A percentile compares a stretch with the other conserved stretches of the same genome.
Evolutionary conservation across 2,113 vertebrate genomes (phyloP).

Genomic region (Nothocercus julius): DNA sequence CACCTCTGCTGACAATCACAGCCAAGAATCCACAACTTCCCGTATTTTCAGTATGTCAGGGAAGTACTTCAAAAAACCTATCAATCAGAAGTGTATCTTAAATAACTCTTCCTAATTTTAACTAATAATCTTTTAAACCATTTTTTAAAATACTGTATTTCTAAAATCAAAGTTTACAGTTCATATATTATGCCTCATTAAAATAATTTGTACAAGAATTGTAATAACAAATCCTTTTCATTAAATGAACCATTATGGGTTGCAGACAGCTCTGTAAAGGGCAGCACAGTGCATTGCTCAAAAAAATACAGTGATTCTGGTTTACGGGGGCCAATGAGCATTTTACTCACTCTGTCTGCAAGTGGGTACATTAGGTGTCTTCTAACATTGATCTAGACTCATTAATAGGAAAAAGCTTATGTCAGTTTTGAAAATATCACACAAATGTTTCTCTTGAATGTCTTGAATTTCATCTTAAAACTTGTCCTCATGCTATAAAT

Average conservation of each 20-base stretch:
- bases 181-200: slow-evolving; percentile 15
- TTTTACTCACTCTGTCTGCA: background rate
- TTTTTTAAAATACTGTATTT: slow-evolving; percentile 11
- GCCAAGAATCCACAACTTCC: background rate
- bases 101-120: slow-evolving; percentile 10
- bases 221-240: slow-evolving; percentile 23
- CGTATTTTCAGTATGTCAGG: background rate
- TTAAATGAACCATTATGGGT: slow-evolving; percentile 41
- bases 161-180: slow-evolving; percentile 22
- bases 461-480: background rate
- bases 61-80: background rate
- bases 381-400: too few species aligned
- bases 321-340: background rate
- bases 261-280: slow-evolving; percentile 10
- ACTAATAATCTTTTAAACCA: slow-evolving; percentile 25
- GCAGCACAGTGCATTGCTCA: background rate
- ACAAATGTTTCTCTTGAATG: background rate
- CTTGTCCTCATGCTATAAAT: background rate
- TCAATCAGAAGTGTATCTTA: background rate
- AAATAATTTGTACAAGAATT: slow-evolving; percentile 46
- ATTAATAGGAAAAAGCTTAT: background rate
- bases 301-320: background rate
- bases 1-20: background rate
- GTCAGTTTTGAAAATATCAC: background rate
- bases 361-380: too few species aligned